Evolutionary conservation across 2,113 vertebrate species (phyloP), one percentile per base, ranked within the genome.

Genomic region (Trochalopteron elliotii): DNA sequence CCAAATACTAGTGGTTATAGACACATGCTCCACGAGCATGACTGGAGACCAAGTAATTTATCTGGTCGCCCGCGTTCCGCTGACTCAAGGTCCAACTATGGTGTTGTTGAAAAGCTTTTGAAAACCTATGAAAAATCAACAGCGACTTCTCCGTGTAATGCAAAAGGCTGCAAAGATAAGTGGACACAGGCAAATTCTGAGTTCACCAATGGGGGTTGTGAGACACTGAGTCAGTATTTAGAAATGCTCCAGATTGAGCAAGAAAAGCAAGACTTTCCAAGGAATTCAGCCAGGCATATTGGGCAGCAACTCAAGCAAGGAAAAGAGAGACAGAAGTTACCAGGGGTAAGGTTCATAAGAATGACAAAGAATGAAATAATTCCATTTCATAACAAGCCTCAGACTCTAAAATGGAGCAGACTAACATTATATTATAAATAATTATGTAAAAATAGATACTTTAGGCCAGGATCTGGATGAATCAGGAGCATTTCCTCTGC

Each of bases 61-160:
- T 99, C 99, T 20, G 98, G 98, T 13, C 98, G 99, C 81, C 99
- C 99, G 1, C 98, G 98, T 35, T 99, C 99, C 21, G 98, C 98
- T 83, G 99, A 99, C 52, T 98, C 99, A 69, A 98, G 98, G 90
- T 99, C 99, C 6, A 99, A 99, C 97, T 99, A 99, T 22, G 98
- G 99, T 21, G 99, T 99, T 61, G 98, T 99, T 86, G 99, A 99
- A 96, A 98, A 98, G 96, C 98, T 99, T 95, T 94, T 99, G 94
- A 99, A 98, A 98, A 99, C 98, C 91, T 99, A 99, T 60, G 98
- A 99, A 95, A 98, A 96, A 65, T 97, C 98, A 59, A 19, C 74
- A 10, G 97, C 64, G 40, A 93, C 97, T 96, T 97, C 98, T 75
- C 56, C 93, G 1, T 97, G 96, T 90, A 97, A 90, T 77, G 83